A percentile compares a stretch with the other conserved stretches of the same genome.
Conservation (phyloP, 1,140 invertebrate genomes). For the Bombus haemorrhoidalis region DNA sequence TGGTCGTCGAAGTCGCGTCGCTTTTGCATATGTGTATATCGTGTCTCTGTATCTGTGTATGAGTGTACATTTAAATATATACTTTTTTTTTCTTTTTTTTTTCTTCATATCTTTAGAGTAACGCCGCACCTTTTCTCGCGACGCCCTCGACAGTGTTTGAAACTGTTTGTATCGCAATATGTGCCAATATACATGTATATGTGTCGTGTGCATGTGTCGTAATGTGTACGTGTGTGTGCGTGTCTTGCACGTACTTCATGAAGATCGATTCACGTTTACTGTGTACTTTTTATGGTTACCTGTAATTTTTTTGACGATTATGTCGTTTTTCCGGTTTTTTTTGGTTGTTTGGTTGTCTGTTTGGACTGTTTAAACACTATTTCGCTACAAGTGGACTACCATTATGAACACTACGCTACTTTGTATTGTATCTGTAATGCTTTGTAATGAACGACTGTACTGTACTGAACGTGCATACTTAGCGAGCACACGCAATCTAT, state of each 20-base stretch:
- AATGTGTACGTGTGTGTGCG: background rate
- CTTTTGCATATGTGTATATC: constrained; percentile 22
- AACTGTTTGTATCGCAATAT: constrained; percentile 15
- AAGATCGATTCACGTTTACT: constrained; percentile 56
- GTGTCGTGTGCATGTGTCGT: constrained; percentile 26
- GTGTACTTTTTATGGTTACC: constrained; percentile 59
- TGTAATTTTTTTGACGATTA: constrained; percentile 71
- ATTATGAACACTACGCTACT: constrained; percentile 80
- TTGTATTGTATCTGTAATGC: constrained; percentile 78
- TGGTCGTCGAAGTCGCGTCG: constrained; percentile 39
- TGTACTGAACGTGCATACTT: constrained; percentile 72
- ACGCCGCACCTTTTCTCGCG: constrained; percentile 1
- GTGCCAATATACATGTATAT: constrained; percentile 27
- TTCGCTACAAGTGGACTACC: constrained; percentile 80
- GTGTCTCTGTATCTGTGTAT: constrained; percentile 27
- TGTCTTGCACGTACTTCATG: constrained; percentile 37
- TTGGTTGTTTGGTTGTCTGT: constrained; percentile 54
- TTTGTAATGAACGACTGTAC: constrained; percentile 74
- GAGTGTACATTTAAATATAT: constrained; percentile 25
- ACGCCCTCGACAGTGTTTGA: background rate
- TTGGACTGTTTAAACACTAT: constrained; percentile 75
- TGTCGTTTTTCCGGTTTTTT: constrained; percentile 65
- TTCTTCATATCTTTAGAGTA: background rate
- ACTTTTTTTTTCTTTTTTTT: background rate
- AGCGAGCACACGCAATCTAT: constrained; percentile 74